Base-by-base conservation (phyloP, 2,113 vertebrate species). In the Orientallactaga bullata region DNA sequence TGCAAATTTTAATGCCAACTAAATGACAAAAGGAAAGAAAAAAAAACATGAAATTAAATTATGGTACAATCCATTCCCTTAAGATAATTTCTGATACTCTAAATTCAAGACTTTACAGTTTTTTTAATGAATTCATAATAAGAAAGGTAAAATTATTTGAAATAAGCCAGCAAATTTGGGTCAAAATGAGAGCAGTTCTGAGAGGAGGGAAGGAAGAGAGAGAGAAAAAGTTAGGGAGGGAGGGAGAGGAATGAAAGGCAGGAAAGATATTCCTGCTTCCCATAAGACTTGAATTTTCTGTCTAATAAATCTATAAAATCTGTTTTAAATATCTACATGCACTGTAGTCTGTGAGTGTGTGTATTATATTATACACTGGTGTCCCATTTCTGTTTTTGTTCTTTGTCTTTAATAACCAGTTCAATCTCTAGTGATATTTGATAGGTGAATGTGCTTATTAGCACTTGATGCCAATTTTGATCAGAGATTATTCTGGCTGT, bases 381-480 rank as follows among this genome's bases (percentile, higher is more conserved):
- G 11, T 85, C 39, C 69, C 42, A 42, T 26, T 82, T 97, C 87
- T 90, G 78, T 77, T 94, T 95, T 47, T 72, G 58, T 82, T 95
- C 37, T 83, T 95, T 95, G 7, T 51, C 94, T 93, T 12, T 96
- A 96, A 97, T 96, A 98, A 93, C 21, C 66, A 96, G 61, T 77
- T 89, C 94, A 93, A 20, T 87, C 94, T 95, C 92, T 85, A 83
- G 16, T 92, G 89, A 85, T 97, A 79, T 87, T 97, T 95, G 83
- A 61, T 95, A 77, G 85, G 94, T 89, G 60, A 96, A 85, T 76
- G 71, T 88, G 79, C 93, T 95, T 94, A 85, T 71, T 3, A 88
- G 91, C 91, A 90, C 86, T 90, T 93, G 94, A 81, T 97, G 95
- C 95, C 94, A 97, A 87, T 96, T 98, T 97, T 97, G 97, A 96